Conservation (phyloP, 2,888 invertebrate genomes). For the Teleogryllus oceanicus region DNA sequence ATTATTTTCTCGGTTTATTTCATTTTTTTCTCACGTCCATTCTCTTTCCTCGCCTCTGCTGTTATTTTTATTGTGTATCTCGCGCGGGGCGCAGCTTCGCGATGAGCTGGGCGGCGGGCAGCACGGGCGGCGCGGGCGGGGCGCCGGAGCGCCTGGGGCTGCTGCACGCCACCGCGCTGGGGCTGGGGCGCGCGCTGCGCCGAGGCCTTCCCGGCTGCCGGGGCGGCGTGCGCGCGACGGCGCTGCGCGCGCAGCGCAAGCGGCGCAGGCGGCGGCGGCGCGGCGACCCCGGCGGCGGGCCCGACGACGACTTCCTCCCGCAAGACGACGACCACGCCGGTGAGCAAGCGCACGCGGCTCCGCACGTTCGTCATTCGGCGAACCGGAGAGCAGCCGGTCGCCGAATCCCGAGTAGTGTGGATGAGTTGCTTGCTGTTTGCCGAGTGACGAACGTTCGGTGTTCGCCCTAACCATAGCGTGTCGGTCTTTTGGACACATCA, state of each 20-base stretch:
- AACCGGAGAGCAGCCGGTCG: too few species aligned
- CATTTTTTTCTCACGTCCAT: too few species aligned
- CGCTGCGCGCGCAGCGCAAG: background rate
- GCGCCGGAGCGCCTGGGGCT: conserved; percentile 56
- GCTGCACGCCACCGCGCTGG: conserved; percentile 63
- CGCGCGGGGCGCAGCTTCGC: conserved; percentile 56
- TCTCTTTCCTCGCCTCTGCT: too few species aligned
- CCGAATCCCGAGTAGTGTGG: too few species aligned
- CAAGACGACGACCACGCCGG: background rate
- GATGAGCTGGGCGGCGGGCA: conserved; percentile 69
- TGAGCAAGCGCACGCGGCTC: background rate
- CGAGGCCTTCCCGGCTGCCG: conserved; percentile 19
- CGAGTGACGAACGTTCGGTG: too few species aligned
- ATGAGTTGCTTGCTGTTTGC: too few species aligned
- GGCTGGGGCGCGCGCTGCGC: conserved; percentile 58
- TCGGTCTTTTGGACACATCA: too few species aligned
- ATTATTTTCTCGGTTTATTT: too few species aligned
- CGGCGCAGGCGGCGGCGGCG: background rate
- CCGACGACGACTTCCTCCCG: background rate
- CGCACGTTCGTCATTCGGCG: too few species aligned
- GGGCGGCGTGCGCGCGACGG: background rate
- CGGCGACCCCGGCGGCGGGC: conserved; percentile 19
- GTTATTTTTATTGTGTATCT: too few species aligned
- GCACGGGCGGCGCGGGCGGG: conserved; percentile 32
- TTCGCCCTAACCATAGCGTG: too few species aligned